Base-by-base conservation (phyloP, 2,888 invertebrate species). In the Digitonthophagus gazella region DNA sequence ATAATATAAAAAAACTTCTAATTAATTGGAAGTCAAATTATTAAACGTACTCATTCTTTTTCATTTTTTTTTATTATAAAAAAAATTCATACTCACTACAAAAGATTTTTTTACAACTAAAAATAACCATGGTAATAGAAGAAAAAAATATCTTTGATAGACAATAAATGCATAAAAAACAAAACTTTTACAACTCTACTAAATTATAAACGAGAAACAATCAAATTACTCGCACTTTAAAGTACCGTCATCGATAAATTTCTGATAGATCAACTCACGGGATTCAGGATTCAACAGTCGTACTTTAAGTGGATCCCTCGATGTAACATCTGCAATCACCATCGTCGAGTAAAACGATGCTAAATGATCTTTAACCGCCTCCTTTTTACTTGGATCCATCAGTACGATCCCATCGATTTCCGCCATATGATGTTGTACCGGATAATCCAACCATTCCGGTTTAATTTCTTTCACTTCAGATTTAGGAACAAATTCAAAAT, bases 401-500 rank as follows among this genome's bases (percentile, higher is more conserved):
- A 80, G 66, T 55, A 72, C 69, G 15, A 79, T 72, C 6, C 61
- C 70, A 73, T 84, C 77, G 58, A 90, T 76, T 69, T 80, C 80
- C 0, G 85, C 88, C 3, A 85, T 78, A 15, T 88, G 78, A 6
- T 85, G 85, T 0, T 84, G 84, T 2, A 88, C 84, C 0, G 89
- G 88, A 66, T 87, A 79, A 55, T 79, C 76, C 0, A 84, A 76
- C 81, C 88, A 86, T 20, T 86, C 83, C 0, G 82, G 79, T 54
- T 81, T 82, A 68, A 87, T 86, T 76, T 84, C 84, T 68, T 85
- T 85, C 0, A 87, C 80, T 71, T 86, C 80, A 5, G 80, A 75
- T 15, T 82, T 74, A 0, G 84, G 72, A 15, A 90, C 81, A 0
- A 83, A 75, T 77, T 89, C 89, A 4, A 84, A 80, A 75, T 92